Evolutionary conservation across 2,113 vertebrate genomes (phyloP).

Genomic region (Ifrita kowaldi): DNA sequence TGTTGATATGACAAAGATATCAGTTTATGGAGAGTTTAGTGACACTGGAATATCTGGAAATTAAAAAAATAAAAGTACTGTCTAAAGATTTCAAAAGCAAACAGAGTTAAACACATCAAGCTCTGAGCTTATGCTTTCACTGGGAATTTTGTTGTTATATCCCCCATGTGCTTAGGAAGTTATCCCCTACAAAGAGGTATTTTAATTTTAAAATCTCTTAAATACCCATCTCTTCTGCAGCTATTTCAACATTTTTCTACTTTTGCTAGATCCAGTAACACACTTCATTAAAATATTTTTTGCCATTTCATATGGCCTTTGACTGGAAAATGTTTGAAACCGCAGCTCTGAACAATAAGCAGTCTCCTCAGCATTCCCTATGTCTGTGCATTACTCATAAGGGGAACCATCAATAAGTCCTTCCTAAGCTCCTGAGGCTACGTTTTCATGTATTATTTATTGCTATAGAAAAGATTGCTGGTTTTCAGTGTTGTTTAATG

Average conservation of each 20-base stretch:
- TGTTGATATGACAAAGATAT: not conserved
- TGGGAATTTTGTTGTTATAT: not conserved
- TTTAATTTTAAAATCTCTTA: not conserved
- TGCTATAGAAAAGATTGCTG: not conserved
- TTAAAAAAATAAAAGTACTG: not conserved
- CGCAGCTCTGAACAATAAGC: not conserved
- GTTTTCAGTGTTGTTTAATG: slow-evolving; percentile 4
- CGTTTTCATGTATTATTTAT: slow-evolving; percentile 41
- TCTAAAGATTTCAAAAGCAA: not conserved
- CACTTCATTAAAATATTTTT: not conserved
- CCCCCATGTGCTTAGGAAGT: not conserved
- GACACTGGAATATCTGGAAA: not conserved
- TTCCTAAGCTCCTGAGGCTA: slow-evolving; percentile 21
- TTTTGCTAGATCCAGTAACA: not conserved
- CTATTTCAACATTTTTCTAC: not conserved
- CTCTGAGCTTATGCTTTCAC: not conserved
- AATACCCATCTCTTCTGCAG: not conserved
- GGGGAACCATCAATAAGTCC: slow-evolving; percentile 24
- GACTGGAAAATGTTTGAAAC: not conserved
- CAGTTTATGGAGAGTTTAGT: not conserved
- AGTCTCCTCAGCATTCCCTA: not conserved
- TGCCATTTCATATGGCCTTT: not conserved
- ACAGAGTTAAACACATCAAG: not conserved
- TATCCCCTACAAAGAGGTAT: not conserved
- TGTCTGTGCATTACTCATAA: not conserved